Evolutionary conservation across 2,113 vertebrate species (phyloP), one percentile per base, ranked within the genome.

Genomic region (Callithrix jacchus): DNA sequence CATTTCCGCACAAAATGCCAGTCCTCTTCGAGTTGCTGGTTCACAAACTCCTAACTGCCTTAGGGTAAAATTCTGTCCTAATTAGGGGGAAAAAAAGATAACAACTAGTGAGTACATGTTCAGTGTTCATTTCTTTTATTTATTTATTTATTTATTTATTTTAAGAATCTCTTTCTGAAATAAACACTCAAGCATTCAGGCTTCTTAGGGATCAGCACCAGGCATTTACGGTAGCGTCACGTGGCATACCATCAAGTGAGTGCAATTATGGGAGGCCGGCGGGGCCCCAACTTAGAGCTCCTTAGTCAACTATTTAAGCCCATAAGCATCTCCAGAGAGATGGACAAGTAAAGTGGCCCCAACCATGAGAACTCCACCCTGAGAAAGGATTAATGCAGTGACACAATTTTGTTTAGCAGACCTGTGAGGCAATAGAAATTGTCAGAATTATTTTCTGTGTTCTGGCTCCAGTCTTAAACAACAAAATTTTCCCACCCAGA

Each of bases 31-130:
- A 95, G 99, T 98, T 89, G 99, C 98, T 73, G 99, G 99, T 98
- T 99, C 99, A 97, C 99, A 99, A 98, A 99, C 99, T 97, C 99
- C 99, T 96, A 99, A 99, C 98, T 99, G 99, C 98, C 99, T 99
- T 99, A 99, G 98, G 76, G 99, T 99, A 98, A 99, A 99, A 97
- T 99, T 99, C 99, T 99, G 99, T 98, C 99, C 99, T 99, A 98
- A 98, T 98, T 98, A 98, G 98, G 98, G 98, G 98, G 97, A 98
- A 98, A 98, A 98, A 98, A 89, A 98, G 87, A 98, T 97, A 98
- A 99, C 97, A 98, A 90, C 96, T 97, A 80, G 97, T 98, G 97
- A 99, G 98, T 98, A 97, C 64, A 89, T 35, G 58, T 79, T 71
- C 77, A 80, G 6, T 12, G 49, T 40, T 90, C 56, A 6, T 14